phyloP scores from a whole-genome alignment of 2,113 vertebrate genomes.

The Sturnira hondurensis region DNA sequence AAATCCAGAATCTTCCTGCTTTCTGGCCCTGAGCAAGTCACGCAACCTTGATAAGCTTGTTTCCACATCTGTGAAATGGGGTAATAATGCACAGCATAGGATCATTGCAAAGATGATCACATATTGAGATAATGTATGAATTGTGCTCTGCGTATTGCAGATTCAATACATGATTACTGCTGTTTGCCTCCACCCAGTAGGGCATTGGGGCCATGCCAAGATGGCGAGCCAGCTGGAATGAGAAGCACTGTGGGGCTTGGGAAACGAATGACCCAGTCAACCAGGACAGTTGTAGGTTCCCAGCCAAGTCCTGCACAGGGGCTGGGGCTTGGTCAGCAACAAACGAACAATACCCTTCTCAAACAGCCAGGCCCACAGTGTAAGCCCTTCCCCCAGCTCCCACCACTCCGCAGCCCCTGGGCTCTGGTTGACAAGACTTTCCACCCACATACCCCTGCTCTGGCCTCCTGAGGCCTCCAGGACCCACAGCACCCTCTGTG shows the following conservation, averaged over 20 bases:
- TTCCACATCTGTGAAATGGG: neutral
- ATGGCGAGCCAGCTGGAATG: neutral
- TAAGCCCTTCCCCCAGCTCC: neutral
- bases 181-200: neutral
- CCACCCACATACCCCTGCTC: neutral
- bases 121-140: neutral
- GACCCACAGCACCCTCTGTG: neutral
- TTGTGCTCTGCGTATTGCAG: neutral
- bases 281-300: conserved; percentile 24
- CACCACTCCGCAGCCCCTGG: neutral
- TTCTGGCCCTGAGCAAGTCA: neutral
- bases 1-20: neutral
- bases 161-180: neutral
- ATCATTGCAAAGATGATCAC: neutral
- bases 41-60: neutral
- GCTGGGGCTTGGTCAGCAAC: conserved; percentile 46
- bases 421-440: neutral
- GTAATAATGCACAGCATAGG: neutral
- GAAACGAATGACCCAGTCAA: conserved; percentile 55
- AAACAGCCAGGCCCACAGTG: neutral
- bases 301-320: conserved; percentile 29
- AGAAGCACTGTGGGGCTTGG: conserved; percentile 19
- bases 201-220: neutral
- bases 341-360: conserved; percentile 38
- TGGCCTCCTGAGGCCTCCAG: neutral